A percentile compares a stretch with the other conserved stretches of the same genome.
Conservation (phyloP, 2,888 invertebrate genomes). For the Ommatoiulus sabulosus region DNA sequence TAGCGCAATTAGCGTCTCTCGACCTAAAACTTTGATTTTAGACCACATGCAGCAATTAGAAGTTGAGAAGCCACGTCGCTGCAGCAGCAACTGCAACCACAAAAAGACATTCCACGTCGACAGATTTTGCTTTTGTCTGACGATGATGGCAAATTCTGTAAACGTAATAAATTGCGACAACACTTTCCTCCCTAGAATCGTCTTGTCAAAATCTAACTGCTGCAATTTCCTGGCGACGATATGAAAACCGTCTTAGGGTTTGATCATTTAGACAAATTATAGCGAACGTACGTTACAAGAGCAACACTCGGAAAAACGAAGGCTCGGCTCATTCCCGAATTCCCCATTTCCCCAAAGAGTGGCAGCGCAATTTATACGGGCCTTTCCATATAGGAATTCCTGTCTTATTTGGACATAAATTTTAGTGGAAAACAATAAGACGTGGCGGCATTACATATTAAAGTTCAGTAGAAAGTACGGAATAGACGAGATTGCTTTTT, state of each 20-base stretch:
- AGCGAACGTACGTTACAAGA: neutral
- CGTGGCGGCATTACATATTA: conserved; percentile 47
- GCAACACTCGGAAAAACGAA: neutral
- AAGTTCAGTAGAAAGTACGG: conserved; percentile 31
- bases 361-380: neutral
- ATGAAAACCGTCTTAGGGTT: conserved; percentile 36
- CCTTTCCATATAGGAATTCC: conserved; percentile 23
- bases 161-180: conserved; percentile 37
- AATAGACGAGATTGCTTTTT: conserved; percentile 40
- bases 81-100: neutral
- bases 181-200: conserved; percentile 10
- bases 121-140: neutral
- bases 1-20: neutral
- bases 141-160: neutral
- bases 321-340: neutral
- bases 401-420: conserved; percentile 43
- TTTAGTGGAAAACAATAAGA: conserved; percentile 43
- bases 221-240: conserved; percentile 40
- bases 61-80: neutral
- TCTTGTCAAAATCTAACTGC: conserved; percentile 32
- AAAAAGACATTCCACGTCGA: neutral
- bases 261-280: conserved; percentile 40
- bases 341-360: conserved; percentile 32
- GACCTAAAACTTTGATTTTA: neutral
- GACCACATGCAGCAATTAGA: neutral